These are phyloP conservation scores for Hydractinia symbiolongicarpus DNA, from an alignment of 30 jellyfish, hydroid and myxozoan genomes.

Conservation along the genomic window DNA sequence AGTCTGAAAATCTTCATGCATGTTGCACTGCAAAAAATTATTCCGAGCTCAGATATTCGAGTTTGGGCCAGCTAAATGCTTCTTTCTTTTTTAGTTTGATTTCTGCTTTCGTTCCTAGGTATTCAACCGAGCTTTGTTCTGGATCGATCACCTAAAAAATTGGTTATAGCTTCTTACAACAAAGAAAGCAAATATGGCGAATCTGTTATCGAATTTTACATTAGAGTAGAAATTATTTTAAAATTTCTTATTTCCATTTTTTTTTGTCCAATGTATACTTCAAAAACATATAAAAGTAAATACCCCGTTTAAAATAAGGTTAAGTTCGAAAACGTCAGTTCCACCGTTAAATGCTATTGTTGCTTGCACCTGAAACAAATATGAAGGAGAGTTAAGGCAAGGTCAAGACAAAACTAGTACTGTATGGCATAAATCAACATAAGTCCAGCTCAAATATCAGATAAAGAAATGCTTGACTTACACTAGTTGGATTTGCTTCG, in stretches of 20 bases:
- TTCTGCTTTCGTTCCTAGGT: conserved; percentile 83
- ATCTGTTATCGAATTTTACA: no score
- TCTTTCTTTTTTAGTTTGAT: conserved; percentile 58
- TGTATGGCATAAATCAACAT: neutral
- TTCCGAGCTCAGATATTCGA: conserved; percentile 24
- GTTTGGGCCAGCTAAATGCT: conserved; percentile 63
- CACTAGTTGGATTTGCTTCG: conserved; percentile 80
- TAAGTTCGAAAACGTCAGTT: conserved; percentile 48
- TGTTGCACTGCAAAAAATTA: no score
- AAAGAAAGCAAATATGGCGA: no score
- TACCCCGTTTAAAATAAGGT: conserved; percentile 59
- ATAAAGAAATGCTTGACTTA: conserved; percentile 7
- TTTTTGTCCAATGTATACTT: no score
- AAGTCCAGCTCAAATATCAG: neutral
- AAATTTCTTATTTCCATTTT: no score
- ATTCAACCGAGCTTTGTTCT: conserved; percentile 59
- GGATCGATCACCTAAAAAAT: conserved; percentile 62
- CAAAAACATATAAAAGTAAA: neutral
- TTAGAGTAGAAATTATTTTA: no score
- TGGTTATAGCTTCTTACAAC: neutral
- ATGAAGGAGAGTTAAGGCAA: neutral
- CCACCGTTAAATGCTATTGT: conserved; percentile 84
- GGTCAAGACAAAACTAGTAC: neutral
- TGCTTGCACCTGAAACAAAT: conserved; percentile 45
- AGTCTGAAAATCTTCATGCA: no score